Percentiles rank a stretch among this genome's conserved stretches.
These are phyloP conservation scores for Brachionus sp. DNA, from an alignment of 1,140 invertebrate species.

Conservation along the genomic window DNA sequence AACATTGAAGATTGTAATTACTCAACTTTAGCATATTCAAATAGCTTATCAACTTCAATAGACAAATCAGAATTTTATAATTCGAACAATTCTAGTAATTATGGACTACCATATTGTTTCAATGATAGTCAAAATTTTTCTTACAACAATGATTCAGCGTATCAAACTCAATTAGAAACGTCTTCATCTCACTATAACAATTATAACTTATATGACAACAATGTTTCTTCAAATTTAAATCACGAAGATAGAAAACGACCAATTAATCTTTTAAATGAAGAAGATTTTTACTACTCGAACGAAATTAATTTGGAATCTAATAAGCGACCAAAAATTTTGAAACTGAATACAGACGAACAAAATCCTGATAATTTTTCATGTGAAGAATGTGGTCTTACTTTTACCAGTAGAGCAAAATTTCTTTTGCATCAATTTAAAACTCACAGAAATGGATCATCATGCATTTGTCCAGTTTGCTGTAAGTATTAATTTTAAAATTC, in stretches of 20 bases:
- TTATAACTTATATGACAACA: not conserved
- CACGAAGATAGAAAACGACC: not conserved
- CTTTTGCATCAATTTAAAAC: constrained; percentile 17
- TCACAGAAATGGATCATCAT: constrained; percentile 27
- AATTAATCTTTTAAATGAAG: not conserved
- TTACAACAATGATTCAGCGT: constrained; percentile 33
- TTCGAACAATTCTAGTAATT: not conserved
- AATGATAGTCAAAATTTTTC: constrained; percentile 5
- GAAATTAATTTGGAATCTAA: not conserved
- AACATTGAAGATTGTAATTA: not conserved
- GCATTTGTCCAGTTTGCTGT: constrained; percentile 32
- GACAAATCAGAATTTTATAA: not conserved
- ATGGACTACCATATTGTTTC: not conserved
- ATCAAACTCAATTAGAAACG: not conserved
- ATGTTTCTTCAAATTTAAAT: not conserved
- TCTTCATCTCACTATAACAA: not conserved
- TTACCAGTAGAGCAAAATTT: constrained; percentile 6
- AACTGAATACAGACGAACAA: not conserved
- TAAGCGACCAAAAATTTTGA: constrained; percentile 7
- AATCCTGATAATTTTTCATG: not conserved
- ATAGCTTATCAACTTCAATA: not conserved
- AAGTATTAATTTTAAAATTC: too few species aligned
- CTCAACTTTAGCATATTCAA: not conserved
- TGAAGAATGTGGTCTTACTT: not conserved
- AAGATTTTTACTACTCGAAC: not conserved